phyloP scores from a whole-genome alignment of 2,797 vertebrate species.

The Coregonus sp. region DNA sequence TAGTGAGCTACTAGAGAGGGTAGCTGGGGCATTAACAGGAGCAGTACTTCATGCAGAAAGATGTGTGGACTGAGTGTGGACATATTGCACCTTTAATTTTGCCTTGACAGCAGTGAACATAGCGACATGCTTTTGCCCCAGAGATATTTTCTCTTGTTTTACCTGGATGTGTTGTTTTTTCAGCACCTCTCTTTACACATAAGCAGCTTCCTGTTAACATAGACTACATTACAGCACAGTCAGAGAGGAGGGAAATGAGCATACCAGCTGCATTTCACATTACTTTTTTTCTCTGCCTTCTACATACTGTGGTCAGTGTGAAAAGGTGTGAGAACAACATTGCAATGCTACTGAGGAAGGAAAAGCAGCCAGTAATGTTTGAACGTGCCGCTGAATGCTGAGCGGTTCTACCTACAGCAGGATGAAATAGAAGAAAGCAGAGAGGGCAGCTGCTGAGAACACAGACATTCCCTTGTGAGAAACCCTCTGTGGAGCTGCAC shows the following conservation, averaged over 20 bases:
- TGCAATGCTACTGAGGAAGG: slow-evolving; percentile 1
- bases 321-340: slow-evolving; percentile 19
- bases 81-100: not conserved
- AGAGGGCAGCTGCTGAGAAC: slow-evolving; percentile 57
- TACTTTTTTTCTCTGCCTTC: not conserved
- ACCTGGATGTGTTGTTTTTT: not conserved
- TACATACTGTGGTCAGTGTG: slow-evolving; percentile 12
- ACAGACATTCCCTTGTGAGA: slow-evolving; percentile 38
- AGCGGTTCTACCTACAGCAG: slow-evolving; percentile 42
- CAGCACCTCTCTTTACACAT: slow-evolving; percentile 6
- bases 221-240: slow-evolving; percentile 45
- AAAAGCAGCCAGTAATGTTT: slow-evolving; percentile 20
- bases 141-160: not conserved
- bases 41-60: not conserved
- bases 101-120: not conserved
- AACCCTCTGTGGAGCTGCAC: slow-evolving; percentile 1
- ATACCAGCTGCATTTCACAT: slow-evolving; percentile 28
- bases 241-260: slow-evolving; percentile 34
- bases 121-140: not conserved
- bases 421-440: slow-evolving; percentile 13
- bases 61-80: slow-evolving; percentile 7
- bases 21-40: not conserved
- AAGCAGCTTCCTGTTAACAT: slow-evolving; percentile 36
- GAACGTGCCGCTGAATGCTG: slow-evolving; percentile 27
- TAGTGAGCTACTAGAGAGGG: not conserved